Percentiles rank a stretch among this genome's conserved stretches.
Evolutionary conservation across 2,797 vertebrate species (phyloP).

Genomic region (Selene dorsalis): DNA sequence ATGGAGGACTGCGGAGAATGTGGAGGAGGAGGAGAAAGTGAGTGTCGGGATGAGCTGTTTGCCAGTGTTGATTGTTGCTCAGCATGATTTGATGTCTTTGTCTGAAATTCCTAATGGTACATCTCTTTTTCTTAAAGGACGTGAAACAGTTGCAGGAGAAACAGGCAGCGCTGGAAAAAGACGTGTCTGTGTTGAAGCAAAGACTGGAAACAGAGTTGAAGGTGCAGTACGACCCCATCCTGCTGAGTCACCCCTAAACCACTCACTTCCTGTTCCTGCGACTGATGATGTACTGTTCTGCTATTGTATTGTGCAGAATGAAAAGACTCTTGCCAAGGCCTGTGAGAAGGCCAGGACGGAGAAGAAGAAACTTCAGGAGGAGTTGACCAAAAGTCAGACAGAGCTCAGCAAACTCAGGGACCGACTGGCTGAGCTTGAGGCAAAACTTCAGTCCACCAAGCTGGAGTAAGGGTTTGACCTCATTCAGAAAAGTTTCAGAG

Average conservation of each 20-base stretch:
- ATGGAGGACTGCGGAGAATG: conserved; percentile 87
- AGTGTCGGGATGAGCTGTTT: conserved; percentile 49
- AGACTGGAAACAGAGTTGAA: conserved; percentile 88
- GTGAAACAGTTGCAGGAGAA: conserved; percentile 85
- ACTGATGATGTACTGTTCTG: conserved; percentile 28
- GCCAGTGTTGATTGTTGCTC: neutral
- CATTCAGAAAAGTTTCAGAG: conserved; percentile 6
- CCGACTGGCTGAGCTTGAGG: conserved; percentile 86
- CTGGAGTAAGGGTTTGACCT: conserved; percentile 87
- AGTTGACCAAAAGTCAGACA: conserved; percentile 79
- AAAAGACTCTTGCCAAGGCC: conserved; percentile 78
- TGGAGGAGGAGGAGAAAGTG: conserved; percentile 84
- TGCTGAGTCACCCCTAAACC: conserved; percentile 33
- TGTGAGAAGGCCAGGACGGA: conserved; percentile 85
- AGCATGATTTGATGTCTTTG: conserved; percentile 20
- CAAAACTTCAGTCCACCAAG: conserved; percentile 87
- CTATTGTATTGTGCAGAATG: conserved; percentile 68
- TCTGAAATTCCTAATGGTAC: conserved; percentile 1
- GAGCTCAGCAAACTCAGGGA: conserved; percentile 85
- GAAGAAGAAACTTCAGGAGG: conserved; percentile 84
- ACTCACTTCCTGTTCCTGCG: conserved; percentile 36
- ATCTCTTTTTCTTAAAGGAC: conserved; percentile 66
- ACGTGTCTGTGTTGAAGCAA: conserved; percentile 86
- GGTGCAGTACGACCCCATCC: conserved; percentile 76
- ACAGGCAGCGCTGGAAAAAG: conserved; percentile 85